Evolutionary conservation across 2,888 invertebrate species (phyloP).

Genomic region (Trypoxylon attenuatum): DNA sequence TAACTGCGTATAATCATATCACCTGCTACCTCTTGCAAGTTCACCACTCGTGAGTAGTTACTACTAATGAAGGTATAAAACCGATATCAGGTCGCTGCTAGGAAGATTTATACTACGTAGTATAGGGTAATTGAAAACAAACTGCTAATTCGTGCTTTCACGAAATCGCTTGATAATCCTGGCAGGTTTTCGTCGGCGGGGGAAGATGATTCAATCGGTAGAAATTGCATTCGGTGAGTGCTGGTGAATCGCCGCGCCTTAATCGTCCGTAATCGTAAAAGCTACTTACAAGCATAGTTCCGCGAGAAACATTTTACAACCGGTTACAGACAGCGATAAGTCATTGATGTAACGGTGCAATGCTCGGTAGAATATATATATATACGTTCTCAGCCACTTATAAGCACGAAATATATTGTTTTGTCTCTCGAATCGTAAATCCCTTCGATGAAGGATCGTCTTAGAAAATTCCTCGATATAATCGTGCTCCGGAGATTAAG

Average conservation of each 20-base stretch:
- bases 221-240: background rate
- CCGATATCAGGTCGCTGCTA: constrained; percentile 17
- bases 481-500: background rate
- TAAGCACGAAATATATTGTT: background rate
- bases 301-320: background rate
- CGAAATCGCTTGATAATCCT: too few species aligned
- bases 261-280: background rate
- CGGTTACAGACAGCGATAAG: constrained; percentile 2
- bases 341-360: constrained; percentile 10
- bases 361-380: background rate
- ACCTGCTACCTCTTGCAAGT: constrained; percentile 14
- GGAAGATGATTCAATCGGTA: background rate
- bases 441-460: too few species aligned
- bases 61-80: constrained; percentile 29
- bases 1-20: constrained; percentile 1
- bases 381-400: too few species aligned
- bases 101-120: too few species aligned
- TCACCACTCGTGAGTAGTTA: constrained; percentile 35
- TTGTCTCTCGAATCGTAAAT: background rate
- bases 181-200: too few species aligned
- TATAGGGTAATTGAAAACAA: too few species aligned
- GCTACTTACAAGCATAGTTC: constrained; percentile 1
- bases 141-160: too few species aligned
- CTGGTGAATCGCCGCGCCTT: constrained; percentile 2
- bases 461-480: background rate